Conservation (phyloP, 23 tunicate genomes). For the Ascidia mentula region DNA sequence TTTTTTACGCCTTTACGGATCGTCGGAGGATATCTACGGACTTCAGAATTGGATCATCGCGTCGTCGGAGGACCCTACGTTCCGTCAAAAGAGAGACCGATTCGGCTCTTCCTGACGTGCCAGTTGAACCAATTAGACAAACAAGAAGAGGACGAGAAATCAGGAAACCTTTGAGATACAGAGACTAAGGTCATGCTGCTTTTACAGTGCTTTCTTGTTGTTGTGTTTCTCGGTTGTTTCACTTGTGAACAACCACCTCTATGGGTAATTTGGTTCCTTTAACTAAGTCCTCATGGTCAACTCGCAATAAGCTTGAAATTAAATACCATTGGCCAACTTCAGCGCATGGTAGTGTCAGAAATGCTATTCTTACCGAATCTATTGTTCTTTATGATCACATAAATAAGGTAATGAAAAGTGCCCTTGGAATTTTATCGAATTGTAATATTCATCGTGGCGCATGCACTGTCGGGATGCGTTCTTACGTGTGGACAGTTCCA, state of each 20-base stretch:
- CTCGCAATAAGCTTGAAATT: neutral
- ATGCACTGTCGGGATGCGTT: neutral
- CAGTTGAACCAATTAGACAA: neutral
- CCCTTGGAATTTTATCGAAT: neutral
- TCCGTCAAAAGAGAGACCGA: no score
- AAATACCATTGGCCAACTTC: conserved; percentile 7
- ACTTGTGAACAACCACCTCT: neutral
- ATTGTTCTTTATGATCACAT: neutral
- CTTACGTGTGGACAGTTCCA: conserved; percentile 8
- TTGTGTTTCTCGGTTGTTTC: neutral
- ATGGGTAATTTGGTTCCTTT: neutral
- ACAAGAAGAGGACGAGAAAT: neutral
- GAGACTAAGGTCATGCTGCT: conserved; percentile 6
- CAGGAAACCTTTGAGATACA: neutral
- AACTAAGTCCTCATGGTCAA: neutral
- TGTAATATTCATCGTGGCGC: conserved; percentile 7
- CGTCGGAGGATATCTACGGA: no score
- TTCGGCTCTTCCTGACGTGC: neutral
- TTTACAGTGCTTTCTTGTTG: neutral
- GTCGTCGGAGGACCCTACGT: no score
- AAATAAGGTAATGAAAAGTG: conserved; percentile 3
- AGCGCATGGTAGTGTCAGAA: neutral
- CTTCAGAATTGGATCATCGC: no score
- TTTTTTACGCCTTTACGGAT: no score
- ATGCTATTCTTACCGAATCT: conserved; percentile 3